Evolutionary conservation across 2,797 vertebrate species (phyloP).

Genomic region (Brachymystax lenok): DNA sequence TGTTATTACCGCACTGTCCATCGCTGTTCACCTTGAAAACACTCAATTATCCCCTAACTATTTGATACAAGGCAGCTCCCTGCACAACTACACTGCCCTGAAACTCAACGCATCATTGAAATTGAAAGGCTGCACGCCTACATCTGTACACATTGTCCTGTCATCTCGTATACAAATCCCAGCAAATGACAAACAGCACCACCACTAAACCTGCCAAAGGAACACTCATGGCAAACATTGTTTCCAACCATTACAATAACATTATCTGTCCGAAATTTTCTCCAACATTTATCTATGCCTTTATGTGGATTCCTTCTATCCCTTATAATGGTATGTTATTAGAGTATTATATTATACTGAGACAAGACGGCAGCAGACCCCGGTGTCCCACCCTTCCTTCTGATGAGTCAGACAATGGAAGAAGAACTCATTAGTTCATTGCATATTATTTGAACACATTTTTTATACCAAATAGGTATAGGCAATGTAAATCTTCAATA

Average conservation of each 20-base stretch:
- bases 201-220: background rate
- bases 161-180: background rate
- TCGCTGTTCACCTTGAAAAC: background rate
- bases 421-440: constrained; percentile 58
- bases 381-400: constrained; percentile 19
- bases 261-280: background rate
- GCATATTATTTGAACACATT: background rate
- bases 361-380: constrained; percentile 36
- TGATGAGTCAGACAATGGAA: constrained; percentile 12
- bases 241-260: background rate
- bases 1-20: background rate
- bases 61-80: background rate
- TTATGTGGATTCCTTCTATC: background rate
- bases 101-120: constrained; percentile 1
- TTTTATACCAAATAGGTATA: background rate
- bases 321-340: background rate
- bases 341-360: constrained; percentile 22
- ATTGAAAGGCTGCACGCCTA: constrained; percentile 13
- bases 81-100: background rate
- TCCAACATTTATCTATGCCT: background rate
- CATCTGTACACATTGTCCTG: constrained; percentile 10
- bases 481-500: background rate
- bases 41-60: background rate
- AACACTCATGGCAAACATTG: background rate
- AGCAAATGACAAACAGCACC: background rate